Percentiles rank a stretch among this genome's conserved stretches.
These are phyloP conservation scores for Myotis myotis DNA, from an alignment of 2,797 vertebrate species.

Conservation along the genomic window DNA sequence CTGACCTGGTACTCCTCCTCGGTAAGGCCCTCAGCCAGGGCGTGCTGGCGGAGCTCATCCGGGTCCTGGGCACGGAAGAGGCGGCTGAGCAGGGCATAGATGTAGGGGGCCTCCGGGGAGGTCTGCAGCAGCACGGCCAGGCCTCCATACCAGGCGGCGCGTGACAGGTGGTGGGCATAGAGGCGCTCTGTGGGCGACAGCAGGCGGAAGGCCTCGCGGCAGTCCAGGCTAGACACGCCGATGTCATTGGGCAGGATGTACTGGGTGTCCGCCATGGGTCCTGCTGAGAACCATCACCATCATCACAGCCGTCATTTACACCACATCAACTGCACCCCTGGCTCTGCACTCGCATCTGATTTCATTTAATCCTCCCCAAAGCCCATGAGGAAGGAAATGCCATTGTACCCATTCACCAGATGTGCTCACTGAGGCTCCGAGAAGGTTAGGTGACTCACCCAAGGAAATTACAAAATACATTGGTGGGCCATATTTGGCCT, in stretches of 20 bases:
- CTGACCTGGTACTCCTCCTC: slow-evolving; percentile 93
- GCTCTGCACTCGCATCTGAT: not conserved
- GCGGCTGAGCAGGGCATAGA: slow-evolving; percentile 91
- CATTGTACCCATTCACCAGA: not conserved
- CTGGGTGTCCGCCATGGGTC: slow-evolving; percentile 92
- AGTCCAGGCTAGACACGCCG: slow-evolving; percentile 91
- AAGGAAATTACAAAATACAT: not conserved
- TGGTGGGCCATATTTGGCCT: not conserved
- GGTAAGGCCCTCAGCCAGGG: slow-evolving; percentile 86
- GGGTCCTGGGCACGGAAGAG: slow-evolving; percentile 90
- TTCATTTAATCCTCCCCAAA: not conserved
- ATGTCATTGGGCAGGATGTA: slow-evolving; percentile 94
- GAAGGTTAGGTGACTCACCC: not conserved
- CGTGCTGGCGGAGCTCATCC: slow-evolving; percentile 85
- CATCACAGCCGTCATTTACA: not conserved
- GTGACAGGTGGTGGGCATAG: slow-evolving; percentile 93
- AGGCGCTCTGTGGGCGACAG: slow-evolving; percentile 90
- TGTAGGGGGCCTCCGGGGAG: slow-evolving; percentile 91
- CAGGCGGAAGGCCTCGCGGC: slow-evolving; percentile 90
- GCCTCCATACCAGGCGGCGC: slow-evolving; percentile 93
- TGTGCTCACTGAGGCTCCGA: not conserved
- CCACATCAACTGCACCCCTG: not conserved
- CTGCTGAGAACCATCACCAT: slow-evolving; percentile 34
- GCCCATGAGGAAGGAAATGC: not conserved
- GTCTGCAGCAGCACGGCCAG: slow-evolving; percentile 93